Base-by-base conservation (phyloP, 1,140 invertebrate species). In the Hyposmocoma kahamanoa region DNA sequence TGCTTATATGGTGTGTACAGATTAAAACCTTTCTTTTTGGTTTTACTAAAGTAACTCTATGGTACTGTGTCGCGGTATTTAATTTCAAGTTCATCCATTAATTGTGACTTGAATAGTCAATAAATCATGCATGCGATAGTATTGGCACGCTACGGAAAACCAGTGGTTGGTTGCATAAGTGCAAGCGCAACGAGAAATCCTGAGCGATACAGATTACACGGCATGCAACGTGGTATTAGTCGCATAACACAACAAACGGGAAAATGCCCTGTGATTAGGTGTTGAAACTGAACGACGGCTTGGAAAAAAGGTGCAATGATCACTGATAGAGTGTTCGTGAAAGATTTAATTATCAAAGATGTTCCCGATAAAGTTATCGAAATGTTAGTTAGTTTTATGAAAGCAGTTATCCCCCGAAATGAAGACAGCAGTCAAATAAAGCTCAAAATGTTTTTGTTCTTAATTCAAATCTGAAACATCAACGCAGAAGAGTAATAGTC, bases 191-290 rank as follows among this genome's bases (percentile, higher is more conserved):
- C 38, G 22, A 42, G 22, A 47, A 47, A 48, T 19, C 34, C 38
- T 28, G 46, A 19, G 26, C 47, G 36, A 17, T 42, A 32, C 39
- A 48, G 47, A 49, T 49, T 42, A 42, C 38, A 42, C 19, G 15
- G 47, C 18, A 21, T 34, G 28, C 26, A 30, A 41, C 38, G 13
- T 41, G 13, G 22, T 32, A 49, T 41, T 49, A 49, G 47, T 49
- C 26, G 34, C 39, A 38, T 41, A 49, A 49, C 47, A 34, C 21
- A 47, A 47, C 45, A 47, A 47, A 46, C 22, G 22, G 45, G 36
- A 34, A 47, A 47, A 47, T 38, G 36, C 24, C 24, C 32, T 18
- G 45, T 49, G 47, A 49, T 49, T 49, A 42, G 47, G 47, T 49
- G 47, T 41, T 22, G 47, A 49, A 49, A 49, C 22, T 36, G 32